Conservation (phyloP, 2,888 invertebrate genomes). For the Cerceris ruficornis region DNA sequence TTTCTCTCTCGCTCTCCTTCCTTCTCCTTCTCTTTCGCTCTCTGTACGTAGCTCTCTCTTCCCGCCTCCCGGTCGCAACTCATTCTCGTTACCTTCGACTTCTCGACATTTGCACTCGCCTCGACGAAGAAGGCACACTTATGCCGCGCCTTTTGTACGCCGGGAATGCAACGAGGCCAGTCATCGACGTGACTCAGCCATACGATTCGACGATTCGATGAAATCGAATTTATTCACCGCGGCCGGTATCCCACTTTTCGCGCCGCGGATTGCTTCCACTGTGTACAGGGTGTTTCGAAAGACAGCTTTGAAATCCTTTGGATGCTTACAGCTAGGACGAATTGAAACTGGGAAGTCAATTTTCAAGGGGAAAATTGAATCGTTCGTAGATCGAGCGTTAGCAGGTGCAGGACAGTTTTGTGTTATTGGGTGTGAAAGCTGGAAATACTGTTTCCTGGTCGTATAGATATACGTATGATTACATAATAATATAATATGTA, state of each 20-base stretch:
- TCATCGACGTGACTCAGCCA: constrained; percentile 63
- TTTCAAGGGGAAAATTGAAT: too few species aligned
- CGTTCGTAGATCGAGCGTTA: too few species aligned
- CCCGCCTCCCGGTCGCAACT: constrained; percentile 25
- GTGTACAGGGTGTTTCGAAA: too few species aligned
- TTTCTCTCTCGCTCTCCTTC: constrained; percentile 25
- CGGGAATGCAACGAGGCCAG: constrained; percentile 44
- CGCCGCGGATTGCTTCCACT: too few species aligned
- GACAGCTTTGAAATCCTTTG: too few species aligned
- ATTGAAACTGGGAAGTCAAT: too few species aligned
- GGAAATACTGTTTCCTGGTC: too few species aligned
- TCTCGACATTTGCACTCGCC: constrained; percentile 63
- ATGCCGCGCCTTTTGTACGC: constrained; percentile 59
- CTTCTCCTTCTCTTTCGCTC: constrained; percentile 16
- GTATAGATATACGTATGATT: too few species aligned
- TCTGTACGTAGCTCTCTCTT: constrained; percentile 26
- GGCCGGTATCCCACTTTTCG: not conserved
- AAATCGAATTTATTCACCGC: constrained; percentile 57
- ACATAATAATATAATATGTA: too few species aligned
- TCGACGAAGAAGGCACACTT: constrained; percentile 53
- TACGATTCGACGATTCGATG: constrained; percentile 60
- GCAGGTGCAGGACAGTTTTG: too few species aligned
- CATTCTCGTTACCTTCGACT: constrained; percentile 65
- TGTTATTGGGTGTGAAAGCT: too few species aligned
- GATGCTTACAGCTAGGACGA: too few species aligned